Evolutionary conservation across 1,140 invertebrate genomes (phyloP).

Genomic region (Procambarus clarkii): DNA sequence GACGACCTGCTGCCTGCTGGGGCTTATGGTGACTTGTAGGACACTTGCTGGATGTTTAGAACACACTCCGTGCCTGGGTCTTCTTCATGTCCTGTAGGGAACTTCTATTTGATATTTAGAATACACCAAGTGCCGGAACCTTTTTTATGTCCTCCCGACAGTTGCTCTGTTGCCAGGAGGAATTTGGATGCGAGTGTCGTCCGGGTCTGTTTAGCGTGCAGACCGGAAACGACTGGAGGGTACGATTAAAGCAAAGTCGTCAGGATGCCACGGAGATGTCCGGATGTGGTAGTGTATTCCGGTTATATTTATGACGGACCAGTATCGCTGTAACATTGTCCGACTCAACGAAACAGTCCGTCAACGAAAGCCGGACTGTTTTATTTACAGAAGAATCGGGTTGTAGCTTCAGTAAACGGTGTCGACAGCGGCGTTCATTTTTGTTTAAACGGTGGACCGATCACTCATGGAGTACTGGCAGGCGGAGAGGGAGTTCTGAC

Average conservation of each 20-base stretch:
- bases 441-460: constrained; percentile 45
- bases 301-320: background rate
- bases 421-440: background rate
- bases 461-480: constrained; percentile 67
- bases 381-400: background rate
- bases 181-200: no score
- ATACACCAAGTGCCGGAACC: no score
- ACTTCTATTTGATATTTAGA: no score
- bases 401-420: background rate
- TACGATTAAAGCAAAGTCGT: background rate
- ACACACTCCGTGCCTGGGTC: no score
- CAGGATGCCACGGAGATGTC: background rate
- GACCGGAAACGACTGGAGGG: no score
- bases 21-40: no score
- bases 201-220: no score
- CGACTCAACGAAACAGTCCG: background rate
- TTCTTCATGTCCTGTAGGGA: no score
- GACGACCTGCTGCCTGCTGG: no score
- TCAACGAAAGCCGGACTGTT: background rate
- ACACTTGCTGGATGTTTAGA: no score
- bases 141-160: no score
- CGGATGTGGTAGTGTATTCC: background rate
- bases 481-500: constrained; percentile 67
- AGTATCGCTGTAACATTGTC: background rate
- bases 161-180: no score